phyloP scores from a whole-genome alignment of 2,888 invertebrate genomes.

The Hartigia nigra region DNA sequence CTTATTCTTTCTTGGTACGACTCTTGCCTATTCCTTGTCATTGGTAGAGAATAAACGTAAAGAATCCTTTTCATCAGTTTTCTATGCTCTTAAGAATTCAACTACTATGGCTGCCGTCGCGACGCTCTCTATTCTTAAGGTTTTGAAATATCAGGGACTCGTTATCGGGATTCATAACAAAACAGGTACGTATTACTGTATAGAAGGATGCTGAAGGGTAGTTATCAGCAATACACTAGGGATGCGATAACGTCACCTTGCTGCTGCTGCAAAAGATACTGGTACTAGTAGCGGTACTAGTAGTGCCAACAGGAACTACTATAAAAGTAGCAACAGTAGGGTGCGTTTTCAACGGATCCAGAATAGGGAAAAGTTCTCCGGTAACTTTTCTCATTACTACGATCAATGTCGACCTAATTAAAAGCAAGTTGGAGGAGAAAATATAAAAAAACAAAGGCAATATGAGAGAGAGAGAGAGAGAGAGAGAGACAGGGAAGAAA shows the following conservation, averaged over 20 bases:
- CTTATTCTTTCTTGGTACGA: background rate
- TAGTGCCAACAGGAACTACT: background rate
- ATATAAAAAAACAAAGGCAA: conserved; percentile 6
- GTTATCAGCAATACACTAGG: background rate
- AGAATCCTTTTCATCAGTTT: background rate
- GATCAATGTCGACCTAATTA: conserved; percentile 60
- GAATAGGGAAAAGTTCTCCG: conserved; percentile 31
- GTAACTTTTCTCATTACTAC: conserved; percentile 60
- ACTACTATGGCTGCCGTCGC: background rate
- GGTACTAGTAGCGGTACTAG: background rate
- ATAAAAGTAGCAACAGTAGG: background rate
- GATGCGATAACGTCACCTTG: conserved; percentile 2
- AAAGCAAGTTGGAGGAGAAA: conserved; percentile 43
- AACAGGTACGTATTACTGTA: background rate
- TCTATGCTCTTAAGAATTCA: background rate
- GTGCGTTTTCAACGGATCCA: background rate
- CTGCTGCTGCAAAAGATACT: background rate
- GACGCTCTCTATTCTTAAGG: background rate
- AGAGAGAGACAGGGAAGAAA: conserved; percentile 1
- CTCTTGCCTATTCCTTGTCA: background rate
- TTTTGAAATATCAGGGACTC: conserved; percentile 4
- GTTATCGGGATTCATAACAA: conserved; percentile 3
- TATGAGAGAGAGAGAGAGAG: conserved; percentile 4
- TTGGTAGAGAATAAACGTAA: background rate
- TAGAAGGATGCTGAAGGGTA: background rate